Evolutionary conservation across 2,113 vertebrate genomes (phyloP), one percentile per base, ranked within the genome.

Genomic region (Tetrax tetrax): DNA sequence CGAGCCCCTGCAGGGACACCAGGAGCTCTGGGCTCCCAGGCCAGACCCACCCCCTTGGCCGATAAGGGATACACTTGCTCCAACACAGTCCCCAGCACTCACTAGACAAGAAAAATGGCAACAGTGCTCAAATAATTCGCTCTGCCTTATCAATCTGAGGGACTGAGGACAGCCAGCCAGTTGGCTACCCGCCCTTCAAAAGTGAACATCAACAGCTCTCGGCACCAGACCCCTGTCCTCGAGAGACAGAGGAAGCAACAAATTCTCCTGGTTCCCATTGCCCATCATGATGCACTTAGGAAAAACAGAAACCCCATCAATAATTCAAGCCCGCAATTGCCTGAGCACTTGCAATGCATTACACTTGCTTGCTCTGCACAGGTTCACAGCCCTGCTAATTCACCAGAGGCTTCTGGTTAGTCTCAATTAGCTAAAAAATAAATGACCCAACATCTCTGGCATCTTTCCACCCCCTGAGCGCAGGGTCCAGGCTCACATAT

Each of bases 291-390:
- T 57, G 66, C 85, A 86, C 79, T 94, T 43, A 74, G 45, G 53
- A 93, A 79, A 83, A 91, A 33, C 87, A 91, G 87, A 69, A 86
- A 31, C 41, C 5, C 59, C 79, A 96, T 96, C 90, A 92, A 96
- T 94, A 96, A 96, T 96, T 97, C 54, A 96, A 56, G 71, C 7
- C 54, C n/a, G 45, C 85, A 43, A 72, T 17, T 50, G 90, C 59
- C 87, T 17, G 0, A 76, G 53, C 0, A 0, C 79, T 37, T 13
- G 18, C 82, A 82, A 78, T 2, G 31, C 78, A 47, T 60, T 65
- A 38, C 18, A 24, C 60, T 93, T 50, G 77, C 77, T 63, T 20
- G 70, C 75, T 69, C 54, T 48, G 60, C 76, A 66, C 56, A 38
- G 83, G 68, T 78, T 90, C 85, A 64, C 21, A 57, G 87, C 83